Percentiles rank a stretch among this genome's conserved stretches.
Evolutionary conservation across 23 tunicate genomes (phyloP).

Genomic region (Clavelina lepadiformis): DNA sequence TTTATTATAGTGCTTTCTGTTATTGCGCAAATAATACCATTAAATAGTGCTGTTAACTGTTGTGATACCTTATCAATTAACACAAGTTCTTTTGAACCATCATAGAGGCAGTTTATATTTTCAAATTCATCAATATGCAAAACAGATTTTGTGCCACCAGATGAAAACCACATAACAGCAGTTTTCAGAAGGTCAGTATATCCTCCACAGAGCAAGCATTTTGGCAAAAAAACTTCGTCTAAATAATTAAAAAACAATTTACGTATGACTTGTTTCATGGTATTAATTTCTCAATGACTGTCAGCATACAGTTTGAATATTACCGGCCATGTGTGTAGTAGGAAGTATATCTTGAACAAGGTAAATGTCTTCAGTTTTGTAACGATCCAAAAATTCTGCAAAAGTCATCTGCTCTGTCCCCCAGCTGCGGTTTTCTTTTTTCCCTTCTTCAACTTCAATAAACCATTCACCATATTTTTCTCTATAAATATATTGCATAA

Average conservation of each 20-base stretch:
- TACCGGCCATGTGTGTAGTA: conserved; percentile 27
- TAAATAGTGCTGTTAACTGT: no score
- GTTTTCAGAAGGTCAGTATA: conserved; percentile 5
- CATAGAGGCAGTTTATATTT: conserved; percentile 48
- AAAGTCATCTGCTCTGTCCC: conserved; percentile 4
- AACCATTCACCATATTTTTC: conserved; percentile 18
- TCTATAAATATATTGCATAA: no score
- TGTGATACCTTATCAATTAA: conserved; percentile 35
- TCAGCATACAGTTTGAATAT: no score
- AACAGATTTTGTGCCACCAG: conserved; percentile 51
- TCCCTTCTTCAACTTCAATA: conserved; percentile 26
- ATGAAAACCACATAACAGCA: conserved; percentile 35
- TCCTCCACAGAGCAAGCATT: conserved; percentile 43
- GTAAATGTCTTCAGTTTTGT: conserved; percentile 33
- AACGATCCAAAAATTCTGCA: conserved; percentile 14
- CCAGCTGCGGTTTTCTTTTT: conserved; percentile 35
- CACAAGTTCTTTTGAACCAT: conserved; percentile 39
- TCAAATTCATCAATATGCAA: conserved; percentile 31
- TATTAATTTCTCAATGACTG: no score
- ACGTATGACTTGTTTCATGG: no score
- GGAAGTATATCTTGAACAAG: conserved; percentile 21
- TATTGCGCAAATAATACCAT: no score
- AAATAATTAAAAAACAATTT: background rate
- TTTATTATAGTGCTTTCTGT: no score
- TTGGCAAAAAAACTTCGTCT: conserved; percentile 33